Base-by-base conservation (phyloP, 2,888 invertebrate genomes). In the Stenodera caucasica region DNA sequence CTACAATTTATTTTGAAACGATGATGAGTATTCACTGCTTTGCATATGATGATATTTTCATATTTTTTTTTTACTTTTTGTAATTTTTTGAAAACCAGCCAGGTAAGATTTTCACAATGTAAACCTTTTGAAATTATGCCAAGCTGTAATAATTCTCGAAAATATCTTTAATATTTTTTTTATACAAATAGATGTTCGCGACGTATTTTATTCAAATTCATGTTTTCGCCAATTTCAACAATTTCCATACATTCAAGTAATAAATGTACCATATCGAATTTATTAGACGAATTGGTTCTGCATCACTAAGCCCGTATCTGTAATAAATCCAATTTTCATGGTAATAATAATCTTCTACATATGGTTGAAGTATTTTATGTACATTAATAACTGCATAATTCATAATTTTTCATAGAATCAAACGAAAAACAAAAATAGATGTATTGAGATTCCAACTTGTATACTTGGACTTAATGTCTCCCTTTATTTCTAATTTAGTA, bases 301-400 rank as follows among this genome's bases (percentile, higher is more conserved):
- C 45, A 45, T 21, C 45, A 45, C 45, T 45, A 8, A 0, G 4
- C 21, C 21, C 45, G 21, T 45, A 45, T 45, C 45, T 45, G 57
- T 54, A 50, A 57, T 61, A 57, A 61, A 61, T 61, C 53, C 57
- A 54, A 61, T 61, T 61, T 61, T 50, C 57, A 57, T 57, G 54
- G 53, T 53, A 53, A 56, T 60, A 53, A 57, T 53, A 49, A 53
- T 35, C 56, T 50, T 18, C 45, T 21, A 45, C 45, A 45, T 45
- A 45, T 1, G 45, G 18, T 45, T 45, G 45, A 21, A 45, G 21
- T 21, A 45, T 15, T 45, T 21, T 45, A 21, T 45, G 3, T 15
- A 45, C 45, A 18, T 45, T 45, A 45, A 45, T 45, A 45, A 45
- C 21, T 21, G 21, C 15, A 21, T 45, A 45, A 45, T 45, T 21